Base-by-base conservation (phyloP, 64 coral and sea anemone genomes). In the Anthopleura sola region DNA sequence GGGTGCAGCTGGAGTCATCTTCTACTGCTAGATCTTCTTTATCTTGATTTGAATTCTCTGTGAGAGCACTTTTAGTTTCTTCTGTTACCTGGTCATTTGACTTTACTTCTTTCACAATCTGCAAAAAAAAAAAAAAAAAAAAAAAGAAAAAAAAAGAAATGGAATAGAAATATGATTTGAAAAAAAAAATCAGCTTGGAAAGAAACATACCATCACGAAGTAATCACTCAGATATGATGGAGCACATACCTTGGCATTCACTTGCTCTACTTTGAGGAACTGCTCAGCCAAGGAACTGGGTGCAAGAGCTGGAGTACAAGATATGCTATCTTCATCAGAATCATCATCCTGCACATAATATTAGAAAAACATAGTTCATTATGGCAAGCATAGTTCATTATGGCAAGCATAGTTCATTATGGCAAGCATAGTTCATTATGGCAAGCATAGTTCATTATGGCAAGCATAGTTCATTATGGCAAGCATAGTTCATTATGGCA, bases 281-380 rank as follows among this genome's bases (percentile, higher is more conserved):
- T 88, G 69, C 38, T 92, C 56, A 49, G 85, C 92, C 37, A 94
- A 77, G 50, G 83, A 81, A 49, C 92, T 94, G 55, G 92, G 92
- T 82, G 84, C 92, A 83, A 94, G 92, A 46, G 92, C 87, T 80
- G 92, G 92, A 1, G 92, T 94, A 47, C 92, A 94, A 15, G 88
- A 86, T 36, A 94, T 94, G 53, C 89, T 88, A 37, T 86, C 92
- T 57, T 93, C 92, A 26, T 85, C 83, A 55, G 75, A 77, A 83
- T 60, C 53, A 17, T 78, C 78, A 55, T 85, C 85, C 92, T 94
- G 57, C 50, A 88, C 2, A 51, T 26, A 31, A 54, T 56, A 37
- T 56, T 51, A 44, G 46, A 32, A 82, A 51, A 44, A 44, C 9
- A 8, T 6, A n/a, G n/a, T n/a, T n/a, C n/a, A n/a, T n/a, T n/a